Evolutionary conservation across 1,140 invertebrate species (phyloP).

Genomic region (Lanistes nyassanus): DNA sequence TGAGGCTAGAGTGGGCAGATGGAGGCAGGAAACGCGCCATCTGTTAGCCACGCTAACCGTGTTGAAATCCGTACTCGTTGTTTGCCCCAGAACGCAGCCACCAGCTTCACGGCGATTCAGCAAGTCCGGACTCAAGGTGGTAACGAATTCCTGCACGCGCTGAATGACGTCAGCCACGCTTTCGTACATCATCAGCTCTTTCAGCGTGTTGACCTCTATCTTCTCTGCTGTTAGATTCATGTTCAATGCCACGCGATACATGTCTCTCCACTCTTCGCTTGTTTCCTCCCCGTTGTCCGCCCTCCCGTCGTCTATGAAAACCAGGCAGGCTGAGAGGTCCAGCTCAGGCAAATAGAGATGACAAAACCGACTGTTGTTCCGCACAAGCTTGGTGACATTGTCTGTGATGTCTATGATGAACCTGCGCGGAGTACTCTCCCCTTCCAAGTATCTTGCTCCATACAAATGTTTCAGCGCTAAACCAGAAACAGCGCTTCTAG

Average conservation of each 20-base stretch:
- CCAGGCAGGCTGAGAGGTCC: constrained; percentile 8
- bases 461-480: background rate
- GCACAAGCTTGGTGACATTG: background rate
- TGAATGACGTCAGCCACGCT: constrained; percentile 1
- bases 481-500: background rate
- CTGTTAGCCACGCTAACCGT: constrained; percentile 11
- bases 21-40: background rate
- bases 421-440: background rate
- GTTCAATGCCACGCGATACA: constrained; percentile 7
- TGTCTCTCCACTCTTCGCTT: background rate
- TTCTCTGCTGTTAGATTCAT: background rate
- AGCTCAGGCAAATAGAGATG: background rate
- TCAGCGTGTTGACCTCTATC: background rate
- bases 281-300: background rate
- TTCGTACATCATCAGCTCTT: background rate
- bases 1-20: background rate
- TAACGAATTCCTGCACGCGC: constrained; percentile 1
- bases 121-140: background rate
- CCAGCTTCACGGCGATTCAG: background rate
- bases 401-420: constrained; percentile 15
- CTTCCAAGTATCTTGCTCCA: background rate
- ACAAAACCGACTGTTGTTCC: background rate
- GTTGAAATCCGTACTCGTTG: background rate
- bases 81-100: background rate
- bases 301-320: background rate